Percentiles rank a stretch among this genome's conserved stretches.
Evolutionary conservation across 2,888 invertebrate genomes (phyloP).

Genomic region (Trachelus troglodyta): DNA sequence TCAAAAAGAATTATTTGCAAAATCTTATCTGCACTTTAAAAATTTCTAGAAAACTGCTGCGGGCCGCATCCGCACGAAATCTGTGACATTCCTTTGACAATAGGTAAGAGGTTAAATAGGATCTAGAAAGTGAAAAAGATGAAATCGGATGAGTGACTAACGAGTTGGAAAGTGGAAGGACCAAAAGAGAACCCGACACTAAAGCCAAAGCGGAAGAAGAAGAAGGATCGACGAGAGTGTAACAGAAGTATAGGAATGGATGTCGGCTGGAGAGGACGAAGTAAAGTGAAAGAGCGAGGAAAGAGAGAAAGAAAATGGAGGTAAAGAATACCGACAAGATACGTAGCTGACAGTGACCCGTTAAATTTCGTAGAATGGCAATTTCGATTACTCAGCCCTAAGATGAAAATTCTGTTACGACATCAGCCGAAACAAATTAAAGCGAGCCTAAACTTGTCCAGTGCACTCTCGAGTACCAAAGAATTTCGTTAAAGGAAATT

Average conservation of each 20-base stretch:
- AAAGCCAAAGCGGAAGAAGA: background rate
- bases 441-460: conserved; percentile 33
- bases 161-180: background rate
- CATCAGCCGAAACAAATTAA: conserved; percentile 33
- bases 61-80: background rate
- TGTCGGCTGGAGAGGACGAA: background rate
- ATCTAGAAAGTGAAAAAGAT: background rate
- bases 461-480: conserved; percentile 27
- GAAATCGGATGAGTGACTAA: background rate
- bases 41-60: background rate
- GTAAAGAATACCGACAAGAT: background rate
- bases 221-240: background rate
- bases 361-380: conserved; percentile 1
- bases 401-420: conserved; percentile 40
- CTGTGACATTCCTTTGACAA: background rate
- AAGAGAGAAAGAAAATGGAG: background rate
- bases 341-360: background rate
- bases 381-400: conserved; percentile 12
- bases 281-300: background rate
- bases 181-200: background rate
- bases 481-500: conserved; percentile 30
- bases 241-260: background rate
- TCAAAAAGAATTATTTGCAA: background rate
- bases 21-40: background rate
- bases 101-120: background rate